These are phyloP conservation scores for Elaphurus davidianus DNA, from an alignment of 2,113 vertebrate genomes.

Conservation along the genomic window DNA sequence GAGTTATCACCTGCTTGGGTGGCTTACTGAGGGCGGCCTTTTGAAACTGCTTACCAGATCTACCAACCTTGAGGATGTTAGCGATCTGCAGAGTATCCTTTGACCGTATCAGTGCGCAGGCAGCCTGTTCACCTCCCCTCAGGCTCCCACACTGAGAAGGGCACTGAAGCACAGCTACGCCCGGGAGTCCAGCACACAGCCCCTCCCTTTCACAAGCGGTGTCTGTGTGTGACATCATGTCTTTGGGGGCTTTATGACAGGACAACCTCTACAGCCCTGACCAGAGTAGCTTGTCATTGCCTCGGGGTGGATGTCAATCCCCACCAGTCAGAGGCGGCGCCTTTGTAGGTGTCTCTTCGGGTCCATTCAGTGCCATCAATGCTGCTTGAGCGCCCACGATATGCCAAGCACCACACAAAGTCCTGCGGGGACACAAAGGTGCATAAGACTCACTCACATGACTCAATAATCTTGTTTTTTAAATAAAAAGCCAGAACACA, in stretches of 20 bases:
- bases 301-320: not conserved
- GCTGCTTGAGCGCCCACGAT: rapidly evolving
- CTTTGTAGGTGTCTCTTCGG: not conserved
- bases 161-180: not conserved
- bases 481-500: not conserved
- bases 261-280: not conserved
- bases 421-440: not conserved
- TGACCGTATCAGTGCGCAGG: not conserved
- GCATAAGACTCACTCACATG: not conserved
- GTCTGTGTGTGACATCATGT: slow-evolving; percentile 52
- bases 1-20: not conserved
- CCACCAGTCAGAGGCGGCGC: not conserved
- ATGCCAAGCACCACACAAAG: too few relatives aligned
- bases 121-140: not conserved
- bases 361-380: not conserved
- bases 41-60: not conserved
- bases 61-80: rapidly evolving
- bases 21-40: not conserved
- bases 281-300: not conserved
- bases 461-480: not conserved
- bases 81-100: not conserved
- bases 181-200: not conserved
- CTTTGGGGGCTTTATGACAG: slow-evolving; percentile 54
- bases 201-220: not conserved
- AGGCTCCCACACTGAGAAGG: not conserved